Conservation (phyloP, 2,113 vertebrate species). For the Gadus macrocephalus region DNA sequence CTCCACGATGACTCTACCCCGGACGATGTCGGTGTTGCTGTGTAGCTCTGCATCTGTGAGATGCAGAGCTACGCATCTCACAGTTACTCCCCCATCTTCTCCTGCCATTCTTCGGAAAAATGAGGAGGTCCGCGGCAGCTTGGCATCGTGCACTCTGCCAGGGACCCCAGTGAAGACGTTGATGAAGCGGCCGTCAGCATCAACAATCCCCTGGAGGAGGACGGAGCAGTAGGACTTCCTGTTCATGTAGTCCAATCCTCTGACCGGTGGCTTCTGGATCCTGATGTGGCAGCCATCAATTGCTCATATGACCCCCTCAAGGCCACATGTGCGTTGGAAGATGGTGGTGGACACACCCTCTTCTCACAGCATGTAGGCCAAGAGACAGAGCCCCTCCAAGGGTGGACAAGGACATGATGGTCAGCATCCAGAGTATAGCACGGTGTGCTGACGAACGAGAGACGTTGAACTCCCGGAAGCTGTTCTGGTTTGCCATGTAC, state of each 20-base stretch:
- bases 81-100: slow-evolving; percentile 21
- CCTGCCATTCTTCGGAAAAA: slow-evolving; percentile 1
- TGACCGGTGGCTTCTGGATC: slow-evolving; percentile 18
- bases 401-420: not conserved
- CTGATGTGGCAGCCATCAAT: slow-evolving; percentile 1
- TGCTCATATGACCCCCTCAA: slow-evolving; percentile 7
- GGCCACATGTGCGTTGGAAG: not conserved
- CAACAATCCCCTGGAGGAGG: slow-evolving; percentile 18
- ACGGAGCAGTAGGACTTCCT: slow-evolving; percentile 22
- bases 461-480: slow-evolving; percentile 20
- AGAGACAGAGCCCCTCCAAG: not conserved
- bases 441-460: slow-evolving; percentile 8
- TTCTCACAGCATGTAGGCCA: slow-evolving; percentile 5
- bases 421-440: not conserved
- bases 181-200: not conserved
- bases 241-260: slow-evolving; percentile 26
- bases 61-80: too few species aligned
- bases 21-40: too few species aligned
- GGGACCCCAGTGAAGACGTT: slow-evolving; percentile 4
- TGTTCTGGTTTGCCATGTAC: slow-evolving; percentile 24
- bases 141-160: not conserved
- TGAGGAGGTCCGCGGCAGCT: too few species aligned
- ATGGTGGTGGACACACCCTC: too few species aligned
- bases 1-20: not conserved
- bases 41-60: not conserved